phyloP scores from a whole-genome alignment of 1,140 invertebrate species.

The Mactra quadrangularis region DNA sequence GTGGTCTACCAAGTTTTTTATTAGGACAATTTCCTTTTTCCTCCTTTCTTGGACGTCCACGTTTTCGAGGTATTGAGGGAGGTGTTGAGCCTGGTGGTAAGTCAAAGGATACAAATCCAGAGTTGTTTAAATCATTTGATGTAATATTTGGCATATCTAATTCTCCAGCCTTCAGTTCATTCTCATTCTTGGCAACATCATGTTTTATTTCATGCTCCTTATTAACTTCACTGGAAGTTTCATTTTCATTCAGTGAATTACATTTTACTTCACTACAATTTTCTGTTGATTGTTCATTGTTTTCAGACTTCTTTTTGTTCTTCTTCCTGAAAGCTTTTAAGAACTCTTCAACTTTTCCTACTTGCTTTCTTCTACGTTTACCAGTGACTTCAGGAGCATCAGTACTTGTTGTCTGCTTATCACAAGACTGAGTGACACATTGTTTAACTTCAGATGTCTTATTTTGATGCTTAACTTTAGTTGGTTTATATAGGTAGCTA shows the following conservation, averaged over 20 bases:
- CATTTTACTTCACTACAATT: not conserved
- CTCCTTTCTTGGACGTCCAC: not conserved
- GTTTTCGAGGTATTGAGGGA: not conserved
- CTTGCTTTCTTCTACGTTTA: slow-evolving; percentile 33
- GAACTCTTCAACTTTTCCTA: slow-evolving; percentile 54
- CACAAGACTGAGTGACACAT: not conserved
- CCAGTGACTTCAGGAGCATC: slow-evolving; percentile 4
- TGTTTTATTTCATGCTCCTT: not conserved
- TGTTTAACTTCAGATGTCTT: not conserved
- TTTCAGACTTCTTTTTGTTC: slow-evolving; percentile 30
- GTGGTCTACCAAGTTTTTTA: not conserved
- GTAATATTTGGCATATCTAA: not conserved
- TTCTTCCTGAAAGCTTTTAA: slow-evolving; percentile 17
- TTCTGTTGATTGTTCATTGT: not conserved
- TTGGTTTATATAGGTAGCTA: no score
- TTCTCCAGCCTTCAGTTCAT: not conserved
- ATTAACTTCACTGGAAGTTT: not conserved
- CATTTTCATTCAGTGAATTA: not conserved
- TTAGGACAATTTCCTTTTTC: not conserved
- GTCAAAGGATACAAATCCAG: slow-evolving; percentile 3
- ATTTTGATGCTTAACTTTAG: not conserved
- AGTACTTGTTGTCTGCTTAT: not conserved
- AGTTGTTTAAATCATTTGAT: slow-evolving; percentile 2
- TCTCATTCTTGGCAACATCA: not conserved
- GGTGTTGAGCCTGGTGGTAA: not conserved